Conservation (phyloP, 2,888 invertebrate species). For the Thymelicus sylvestris region DNA sequence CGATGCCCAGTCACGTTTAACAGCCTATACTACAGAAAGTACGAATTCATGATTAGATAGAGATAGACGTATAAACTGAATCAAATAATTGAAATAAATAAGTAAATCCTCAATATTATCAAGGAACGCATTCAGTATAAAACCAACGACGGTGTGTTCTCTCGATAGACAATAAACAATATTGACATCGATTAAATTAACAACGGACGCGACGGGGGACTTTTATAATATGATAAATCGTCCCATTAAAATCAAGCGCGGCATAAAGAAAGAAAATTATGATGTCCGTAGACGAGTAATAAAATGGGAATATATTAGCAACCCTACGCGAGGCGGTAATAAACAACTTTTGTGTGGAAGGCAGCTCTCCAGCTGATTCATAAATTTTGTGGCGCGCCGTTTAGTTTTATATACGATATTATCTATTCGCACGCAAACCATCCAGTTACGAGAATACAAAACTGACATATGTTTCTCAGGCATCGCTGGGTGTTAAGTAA, state of each 20-base stretch:
- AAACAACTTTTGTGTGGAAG: conserved; percentile 83
- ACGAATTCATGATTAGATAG: conserved; percentile 40
- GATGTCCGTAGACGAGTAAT: conserved; percentile 66
- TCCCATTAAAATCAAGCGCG: conserved; percentile 69
- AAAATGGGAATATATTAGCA: conserved; percentile 72
- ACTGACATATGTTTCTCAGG: conserved; percentile 47
- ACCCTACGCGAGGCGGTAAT: conserved; percentile 71
- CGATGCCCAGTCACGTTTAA: conserved; percentile 56
- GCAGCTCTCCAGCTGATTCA: conserved; percentile 77
- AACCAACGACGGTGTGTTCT: conserved; percentile 39
- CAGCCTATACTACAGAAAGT: conserved; percentile 48
- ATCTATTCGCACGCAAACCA: conserved; percentile 73
- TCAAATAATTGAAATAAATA: conserved; percentile 4
- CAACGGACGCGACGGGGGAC: conserved; percentile 66
- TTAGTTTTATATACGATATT: conserved; percentile 80
- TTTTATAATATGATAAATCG: conserved; percentile 70
- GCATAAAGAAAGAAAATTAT: conserved; percentile 73
- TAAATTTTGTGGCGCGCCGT: conserved; percentile 80
- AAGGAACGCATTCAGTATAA: conserved; percentile 33
- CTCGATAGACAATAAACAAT: conserved; percentile 60
- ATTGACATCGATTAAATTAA: conserved; percentile 71
- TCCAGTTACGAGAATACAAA: conserved; percentile 41
- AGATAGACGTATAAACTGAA: conserved; percentile 8
- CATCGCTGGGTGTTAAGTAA: conserved; percentile 46
- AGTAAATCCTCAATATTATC: not conserved